Conservation (phyloP, 2,113 vertebrate species). For the Jaculus jaculus region DNA sequence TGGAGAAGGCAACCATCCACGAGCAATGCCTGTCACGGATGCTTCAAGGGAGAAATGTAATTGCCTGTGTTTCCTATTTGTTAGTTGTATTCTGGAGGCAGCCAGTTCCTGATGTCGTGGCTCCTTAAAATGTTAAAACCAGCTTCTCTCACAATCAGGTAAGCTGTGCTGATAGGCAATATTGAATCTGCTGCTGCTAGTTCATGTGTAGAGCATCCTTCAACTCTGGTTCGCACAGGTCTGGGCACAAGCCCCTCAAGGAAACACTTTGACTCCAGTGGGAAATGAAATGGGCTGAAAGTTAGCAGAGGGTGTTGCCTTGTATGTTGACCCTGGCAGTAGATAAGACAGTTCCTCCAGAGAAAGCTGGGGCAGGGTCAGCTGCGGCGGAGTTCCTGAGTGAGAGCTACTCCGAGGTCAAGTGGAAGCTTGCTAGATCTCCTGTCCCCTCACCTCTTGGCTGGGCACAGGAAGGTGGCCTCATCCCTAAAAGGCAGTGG, state of each 20-base stretch:
- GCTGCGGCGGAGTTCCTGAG: not conserved
- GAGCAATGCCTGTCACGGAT: slow-evolving; percentile 36
- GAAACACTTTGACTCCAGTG: slow-evolving; percentile 23
- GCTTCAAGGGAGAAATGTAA: too few species aligned
- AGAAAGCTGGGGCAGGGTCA: not conserved
- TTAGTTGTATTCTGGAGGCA: not conserved
- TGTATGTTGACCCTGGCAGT: slow-evolving; percentile 15
- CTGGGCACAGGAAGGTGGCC: not conserved
- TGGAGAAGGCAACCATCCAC: not conserved
- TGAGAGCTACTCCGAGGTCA: not conserved
- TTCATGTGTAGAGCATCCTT: not conserved
- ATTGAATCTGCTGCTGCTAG: too few species aligned
- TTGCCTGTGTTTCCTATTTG: not conserved
- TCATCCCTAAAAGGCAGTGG: not conserved
- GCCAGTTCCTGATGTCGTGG: not conserved
- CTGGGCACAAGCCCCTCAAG: not conserved
- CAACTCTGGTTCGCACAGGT: not conserved
- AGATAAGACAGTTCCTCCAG: not conserved
- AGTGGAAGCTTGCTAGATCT: not conserved
- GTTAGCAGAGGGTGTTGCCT: slow-evolving; percentile 24
- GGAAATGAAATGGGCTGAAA: slow-evolving; percentile 1
- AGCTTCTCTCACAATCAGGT: not conserved
- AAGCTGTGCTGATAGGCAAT: not conserved
- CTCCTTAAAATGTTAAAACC: not conserved
- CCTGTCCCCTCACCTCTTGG: not conserved